A percentile compares a stretch with the other conserved stretches of the same genome.
Evolutionary conservation across 1,140 invertebrate species (phyloP).

Genomic region (Portunus trituberculatus): DNA sequence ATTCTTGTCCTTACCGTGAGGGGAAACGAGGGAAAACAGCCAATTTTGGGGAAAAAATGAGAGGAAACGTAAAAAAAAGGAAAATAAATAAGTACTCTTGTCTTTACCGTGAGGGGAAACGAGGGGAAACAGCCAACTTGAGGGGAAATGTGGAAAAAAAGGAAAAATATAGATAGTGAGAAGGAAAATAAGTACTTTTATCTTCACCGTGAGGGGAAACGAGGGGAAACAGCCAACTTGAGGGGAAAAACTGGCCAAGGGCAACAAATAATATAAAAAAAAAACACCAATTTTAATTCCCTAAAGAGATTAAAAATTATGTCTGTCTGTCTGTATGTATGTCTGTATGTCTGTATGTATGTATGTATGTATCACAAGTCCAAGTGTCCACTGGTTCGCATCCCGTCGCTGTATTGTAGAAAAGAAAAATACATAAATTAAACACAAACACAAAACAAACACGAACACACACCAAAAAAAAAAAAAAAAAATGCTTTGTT

Average conservation of each 20-base stretch:
- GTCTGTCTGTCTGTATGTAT: slow-evolving; percentile 17
- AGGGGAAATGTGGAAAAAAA: background rate
- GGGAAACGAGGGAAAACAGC: too few relatives aligned
- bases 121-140: background rate
- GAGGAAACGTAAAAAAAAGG: background rate
- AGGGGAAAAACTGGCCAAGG: too few relatives aligned
- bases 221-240: too few relatives aligned
- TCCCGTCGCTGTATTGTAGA: background rate
- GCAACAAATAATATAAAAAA: too few relatives aligned
- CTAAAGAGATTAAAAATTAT: too few relatives aligned
- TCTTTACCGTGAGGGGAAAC: background rate
- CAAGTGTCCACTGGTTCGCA: too few relatives aligned
- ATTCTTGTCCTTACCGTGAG: too few relatives aligned
- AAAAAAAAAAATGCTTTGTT: background rate
- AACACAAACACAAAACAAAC: too few relatives aligned
- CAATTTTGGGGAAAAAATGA: too few relatives aligned
- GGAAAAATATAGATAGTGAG: background rate
- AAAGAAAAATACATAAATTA: background rate
- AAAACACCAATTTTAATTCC: too few relatives aligned
- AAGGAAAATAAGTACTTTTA: too few relatives aligned
- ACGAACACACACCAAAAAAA: background rate
- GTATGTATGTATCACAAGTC: background rate
- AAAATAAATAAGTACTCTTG: background rate
- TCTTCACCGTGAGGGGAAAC: too few relatives aligned
- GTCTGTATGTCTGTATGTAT: background rate